Percentiles rank a stretch among this genome's conserved stretches.
phyloP scores from a whole-genome alignment of 2,113 vertebrate genomes.

The Otolemur garnettii region DNA sequence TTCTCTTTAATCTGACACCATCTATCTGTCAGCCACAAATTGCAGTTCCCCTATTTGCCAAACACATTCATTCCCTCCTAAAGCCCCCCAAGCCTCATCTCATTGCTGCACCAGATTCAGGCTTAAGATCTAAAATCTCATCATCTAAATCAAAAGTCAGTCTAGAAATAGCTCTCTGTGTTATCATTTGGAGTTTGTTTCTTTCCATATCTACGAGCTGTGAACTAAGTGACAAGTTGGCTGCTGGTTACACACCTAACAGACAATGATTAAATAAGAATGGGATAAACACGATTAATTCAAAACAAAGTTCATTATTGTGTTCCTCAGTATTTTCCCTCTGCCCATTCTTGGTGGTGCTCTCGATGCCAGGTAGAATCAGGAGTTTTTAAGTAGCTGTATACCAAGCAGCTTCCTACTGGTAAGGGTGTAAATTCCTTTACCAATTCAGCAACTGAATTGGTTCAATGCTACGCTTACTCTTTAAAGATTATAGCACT shows the following conservation, averaged over 20 bases:
- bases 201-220: neutral
- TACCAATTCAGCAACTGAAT: no score
- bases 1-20: neutral
- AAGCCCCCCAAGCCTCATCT: neutral
- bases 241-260: neutral
- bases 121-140: no score
- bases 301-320: neutral
- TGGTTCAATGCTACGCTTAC: neutral
- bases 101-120: neutral
- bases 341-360: neutral
- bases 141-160: neutral
- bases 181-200: neutral
- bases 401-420: neutral
- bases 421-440: neutral
- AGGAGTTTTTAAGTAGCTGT: fast-evolving
- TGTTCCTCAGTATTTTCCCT: neutral
- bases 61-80: neutral
- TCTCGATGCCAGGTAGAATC: neutral
- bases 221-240: neutral
- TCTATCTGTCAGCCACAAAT: neutral
- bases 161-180: neutral
- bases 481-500: neutral
- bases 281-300: neutral
- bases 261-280: neutral
- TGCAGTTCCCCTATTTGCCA: neutral